phyloP scores from a whole-genome alignment of 2,888 invertebrate species.

The Athalia circularis region DNA sequence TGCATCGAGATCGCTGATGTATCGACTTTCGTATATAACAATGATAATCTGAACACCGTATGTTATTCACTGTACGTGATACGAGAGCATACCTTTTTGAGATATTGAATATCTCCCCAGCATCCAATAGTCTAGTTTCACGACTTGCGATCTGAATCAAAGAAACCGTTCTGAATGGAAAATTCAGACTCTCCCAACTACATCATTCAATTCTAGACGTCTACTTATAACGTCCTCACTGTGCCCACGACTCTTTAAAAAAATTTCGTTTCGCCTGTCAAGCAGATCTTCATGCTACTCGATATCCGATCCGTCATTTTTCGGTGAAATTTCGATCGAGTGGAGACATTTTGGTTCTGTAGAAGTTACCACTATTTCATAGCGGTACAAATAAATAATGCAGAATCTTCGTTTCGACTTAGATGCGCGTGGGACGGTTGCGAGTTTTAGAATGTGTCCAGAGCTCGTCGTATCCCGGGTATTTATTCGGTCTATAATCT shows the following conservation, averaged over 20 bases:
- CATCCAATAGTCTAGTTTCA: neutral
- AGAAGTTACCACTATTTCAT: neutral
- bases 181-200: too few relatives aligned
- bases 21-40: conserved; percentile 30
- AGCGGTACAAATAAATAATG: neutral
- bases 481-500: conserved; percentile 19
- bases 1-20: conserved; percentile 19
- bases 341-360: too few relatives aligned
- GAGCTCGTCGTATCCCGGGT: neutral
- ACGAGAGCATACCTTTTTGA: conserved; percentile 1
- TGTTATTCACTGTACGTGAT: conserved; percentile 23
- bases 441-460: conserved; percentile 11
- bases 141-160: too few relatives aligned
- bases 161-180: too few relatives aligned
- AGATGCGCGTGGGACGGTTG: neutral
- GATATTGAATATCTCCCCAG: conserved; percentile 22
- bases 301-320: too few relatives aligned
- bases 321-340: too few relatives aligned
- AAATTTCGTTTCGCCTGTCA: too few relatives aligned
- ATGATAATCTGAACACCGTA: conserved; percentile 31
- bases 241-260: too few relatives aligned
- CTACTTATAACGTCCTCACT: too few relatives aligned
- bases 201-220: too few relatives aligned
- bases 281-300: too few relatives aligned
- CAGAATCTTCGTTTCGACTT: neutral